A percentile compares a stretch with the other conserved stretches of the same genome.
Conservation (phyloP, 2,888 invertebrate genomes). For the Eutolmus rufibarbis region DNA sequence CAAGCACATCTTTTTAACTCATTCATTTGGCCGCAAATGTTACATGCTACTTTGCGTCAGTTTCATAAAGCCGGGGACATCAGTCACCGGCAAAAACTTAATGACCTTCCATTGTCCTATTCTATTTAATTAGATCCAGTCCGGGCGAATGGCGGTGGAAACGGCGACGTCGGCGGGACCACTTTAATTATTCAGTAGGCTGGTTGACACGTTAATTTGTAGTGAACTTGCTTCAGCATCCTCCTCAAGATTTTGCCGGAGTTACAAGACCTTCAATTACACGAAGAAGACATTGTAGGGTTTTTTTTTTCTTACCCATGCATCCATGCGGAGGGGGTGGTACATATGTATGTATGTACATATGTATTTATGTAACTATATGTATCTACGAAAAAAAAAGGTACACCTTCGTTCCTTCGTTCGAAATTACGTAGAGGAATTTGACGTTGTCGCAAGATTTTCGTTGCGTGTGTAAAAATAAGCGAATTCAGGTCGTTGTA, state of each 20-base stretch:
- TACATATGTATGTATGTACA: neutral
- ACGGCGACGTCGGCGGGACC: neutral
- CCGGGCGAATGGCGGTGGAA: neutral
- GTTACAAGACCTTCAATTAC: conserved; percentile 16
- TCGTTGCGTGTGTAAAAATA: conserved; percentile 26
- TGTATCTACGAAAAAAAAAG: neutral
- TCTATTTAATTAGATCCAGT: neutral
- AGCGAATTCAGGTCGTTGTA: conserved; percentile 36
- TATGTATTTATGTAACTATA: no score
- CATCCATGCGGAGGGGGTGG: neutral
- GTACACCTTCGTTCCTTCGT: neutral
- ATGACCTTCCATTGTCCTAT: neutral
- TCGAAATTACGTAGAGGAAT: neutral
- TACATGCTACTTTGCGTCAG: neutral
- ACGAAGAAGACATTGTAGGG: neutral
- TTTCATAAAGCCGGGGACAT: neutral
- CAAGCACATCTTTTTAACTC: neutral
- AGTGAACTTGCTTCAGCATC: neutral
- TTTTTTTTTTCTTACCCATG: neutral
- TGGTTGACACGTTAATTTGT: neutral
- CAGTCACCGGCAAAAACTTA: neutral
- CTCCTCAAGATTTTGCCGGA: neutral
- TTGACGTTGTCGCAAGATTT: conserved; percentile 7
- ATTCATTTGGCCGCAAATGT: neutral
- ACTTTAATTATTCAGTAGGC: neutral